Base-by-base conservation (phyloP, 2,797 vertebrate genomes). In the Octomys mimax region DNA sequence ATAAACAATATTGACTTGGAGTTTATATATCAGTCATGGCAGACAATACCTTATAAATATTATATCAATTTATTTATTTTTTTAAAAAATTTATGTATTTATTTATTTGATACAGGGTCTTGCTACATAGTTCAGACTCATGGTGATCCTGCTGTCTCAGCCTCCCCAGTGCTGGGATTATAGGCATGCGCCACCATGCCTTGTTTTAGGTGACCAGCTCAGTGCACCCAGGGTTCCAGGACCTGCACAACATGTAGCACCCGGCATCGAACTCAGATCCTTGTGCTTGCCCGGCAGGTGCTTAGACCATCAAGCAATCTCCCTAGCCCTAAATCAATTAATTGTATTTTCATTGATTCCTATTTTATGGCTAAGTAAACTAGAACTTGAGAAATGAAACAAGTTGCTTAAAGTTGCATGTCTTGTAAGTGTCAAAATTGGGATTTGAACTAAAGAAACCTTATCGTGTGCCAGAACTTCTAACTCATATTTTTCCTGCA, bases 1-100 rank as follows among this genome's bases (percentile, higher is more conserved):
- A 83, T 84, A 94, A 91, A 61, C 85, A 81, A 80, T 78, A 87
- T 89, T 96, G 96, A 94, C 92, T 95, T 95, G 77, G n/a, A 21
- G 54, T 13, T 88, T 96, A 86, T 16, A 87, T 71, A 21, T 93
- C n/a, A 62, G 16, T 75, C 19, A 87, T 24, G 13, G 7, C 90
- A 16, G 26, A 88, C 87, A 96, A 92, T 77, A n/a, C 19, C 91
- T 87, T n/a, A 82, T n/a, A 77, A 78, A 96, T 79, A 79, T 19
- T 77, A 16, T 62, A 19, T 52, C 46, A 92, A 33, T 96, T 91
- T 46, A 66, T 80, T 86, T 57, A 57, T 57, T 57, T 57, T 57
- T 57, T 18, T n/a, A n/a, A 57, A 57, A 57, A 54, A 13, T 16
- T 54, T 54, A 54, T 54, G 52, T 14, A 54, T 57, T 14, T 57